These are phyloP conservation scores for Platalea minor DNA, from an alignment of 2,797 vertebrate species.

Conservation along the genomic window DNA sequence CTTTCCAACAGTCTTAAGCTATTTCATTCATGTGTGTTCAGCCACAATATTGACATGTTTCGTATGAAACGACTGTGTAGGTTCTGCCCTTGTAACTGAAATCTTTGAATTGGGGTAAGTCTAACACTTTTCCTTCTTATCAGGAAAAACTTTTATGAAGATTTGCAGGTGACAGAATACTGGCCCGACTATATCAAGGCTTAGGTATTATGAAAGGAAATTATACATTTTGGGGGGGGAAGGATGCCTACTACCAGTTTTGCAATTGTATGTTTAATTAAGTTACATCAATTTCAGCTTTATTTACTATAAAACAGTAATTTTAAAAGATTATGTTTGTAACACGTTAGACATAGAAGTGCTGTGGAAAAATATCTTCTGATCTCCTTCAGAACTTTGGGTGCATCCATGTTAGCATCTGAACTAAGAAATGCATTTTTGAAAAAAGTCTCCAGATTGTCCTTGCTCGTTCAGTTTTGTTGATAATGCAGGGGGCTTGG, in stretches of 20 bases:
- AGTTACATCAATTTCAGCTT: background rate
- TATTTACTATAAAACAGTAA: background rate
- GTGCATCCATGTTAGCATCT: background rate
- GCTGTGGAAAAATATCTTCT: background rate
- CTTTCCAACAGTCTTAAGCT: background rate
- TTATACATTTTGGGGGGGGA: fast-evolving
- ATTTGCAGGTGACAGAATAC: background rate
- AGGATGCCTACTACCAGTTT: background rate
- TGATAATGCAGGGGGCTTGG: background rate
- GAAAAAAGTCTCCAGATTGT: background rate
- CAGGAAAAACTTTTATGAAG: background rate
- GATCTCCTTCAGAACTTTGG: background rate
- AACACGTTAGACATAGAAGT: background rate
- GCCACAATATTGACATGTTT: background rate
- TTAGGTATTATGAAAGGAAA: background rate
- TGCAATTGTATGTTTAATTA: background rate
- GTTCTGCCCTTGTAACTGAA: background rate
- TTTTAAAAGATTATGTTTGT: background rate
- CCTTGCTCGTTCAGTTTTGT: background rate
- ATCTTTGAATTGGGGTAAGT: background rate
- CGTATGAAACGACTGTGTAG: fast-evolving
- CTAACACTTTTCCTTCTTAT: background rate
- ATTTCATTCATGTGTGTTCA: background rate
- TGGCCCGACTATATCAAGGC: background rate
- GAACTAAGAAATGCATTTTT: background rate